These are phyloP conservation scores for Anhinga anhinga DNA, from an alignment of 2,113 vertebrate genomes.

Conservation along the genomic window DNA sequence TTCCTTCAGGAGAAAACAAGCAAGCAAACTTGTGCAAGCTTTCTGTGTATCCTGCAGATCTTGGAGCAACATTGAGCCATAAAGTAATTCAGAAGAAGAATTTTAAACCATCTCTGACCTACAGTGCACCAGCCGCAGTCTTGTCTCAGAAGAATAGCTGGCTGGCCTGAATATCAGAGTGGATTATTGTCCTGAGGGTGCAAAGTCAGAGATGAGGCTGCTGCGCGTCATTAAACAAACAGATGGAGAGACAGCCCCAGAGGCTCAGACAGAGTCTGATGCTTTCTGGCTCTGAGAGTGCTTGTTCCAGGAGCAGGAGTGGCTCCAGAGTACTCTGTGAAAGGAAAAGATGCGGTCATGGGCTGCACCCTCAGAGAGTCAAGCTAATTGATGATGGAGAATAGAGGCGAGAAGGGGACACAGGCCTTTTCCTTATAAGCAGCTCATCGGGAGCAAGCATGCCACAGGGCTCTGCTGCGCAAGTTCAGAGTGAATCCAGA, in stretches of 20 bases:
- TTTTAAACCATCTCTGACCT: neutral
- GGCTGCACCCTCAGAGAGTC: neutral
- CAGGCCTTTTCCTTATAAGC: neutral
- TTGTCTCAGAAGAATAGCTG: neutral
- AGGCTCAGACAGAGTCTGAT: neutral
- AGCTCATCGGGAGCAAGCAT: neutral
- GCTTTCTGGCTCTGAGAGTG: neutral
- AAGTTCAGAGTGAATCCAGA: neutral
- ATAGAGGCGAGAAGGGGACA: neutral
- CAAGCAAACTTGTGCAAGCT: neutral
- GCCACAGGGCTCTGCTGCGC: neutral
- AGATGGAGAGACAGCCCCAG: slow-evolving; percentile 45
- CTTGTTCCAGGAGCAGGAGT: slow-evolving; percentile 1
- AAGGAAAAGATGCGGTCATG: neutral
- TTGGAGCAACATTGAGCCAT: neutral
- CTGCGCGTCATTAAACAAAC: slow-evolving; percentile 54
- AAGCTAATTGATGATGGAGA: neutral
- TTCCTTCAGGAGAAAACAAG: neutral
- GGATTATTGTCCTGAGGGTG: slow-evolving; percentile 32
- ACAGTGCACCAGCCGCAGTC: neutral
- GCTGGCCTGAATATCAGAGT: slow-evolving; percentile 31
- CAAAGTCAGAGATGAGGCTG: slow-evolving; percentile 8
- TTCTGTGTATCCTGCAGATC: neutral
- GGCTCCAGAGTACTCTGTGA: neutral
- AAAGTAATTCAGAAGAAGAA: neutral